Percentiles rank a stretch among this genome's conserved stretches.
Evolutionary conservation across 2,797 vertebrate genomes (phyloP).

Genomic region (Melanotaenia pygmaea): DNA sequence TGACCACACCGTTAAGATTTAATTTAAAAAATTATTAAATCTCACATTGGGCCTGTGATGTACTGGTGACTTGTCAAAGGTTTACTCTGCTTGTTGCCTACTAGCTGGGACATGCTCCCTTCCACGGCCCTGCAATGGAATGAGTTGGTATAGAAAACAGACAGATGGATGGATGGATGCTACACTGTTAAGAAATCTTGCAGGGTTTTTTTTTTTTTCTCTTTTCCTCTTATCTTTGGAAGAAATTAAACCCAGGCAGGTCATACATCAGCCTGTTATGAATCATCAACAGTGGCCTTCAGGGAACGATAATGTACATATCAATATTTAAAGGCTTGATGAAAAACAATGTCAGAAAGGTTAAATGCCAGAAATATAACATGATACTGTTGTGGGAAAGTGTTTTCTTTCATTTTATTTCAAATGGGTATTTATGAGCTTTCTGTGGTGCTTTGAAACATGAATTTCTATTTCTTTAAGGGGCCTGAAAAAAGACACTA

Average conservation of each 20-base stretch:
- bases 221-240: neutral
- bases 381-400: conserved; percentile 9
- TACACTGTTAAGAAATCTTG: neutral
- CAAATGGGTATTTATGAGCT: conserved; percentile 33
- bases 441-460: conserved; percentile 6
- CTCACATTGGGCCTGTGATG: neutral
- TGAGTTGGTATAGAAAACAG: neutral
- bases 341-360: conserved; percentile 35
- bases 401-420: conserved; percentile 23
- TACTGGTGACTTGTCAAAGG: neutral
- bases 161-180: neutral
- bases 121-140: neutral
- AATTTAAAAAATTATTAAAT: neutral
- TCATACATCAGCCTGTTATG: conserved; percentile 12
- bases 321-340: conserved; percentile 54
- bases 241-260: conserved; percentile 32
- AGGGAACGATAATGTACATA: conserved; percentile 30
- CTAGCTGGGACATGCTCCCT: neutral
- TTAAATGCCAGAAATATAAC: conserved; percentile 28
- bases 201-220: too few relatives aligned
- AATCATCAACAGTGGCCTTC: conserved; percentile 38
- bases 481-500: neutral
- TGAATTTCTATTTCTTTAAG: neutral
- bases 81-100: neutral
- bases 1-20: too few relatives aligned